Percentiles rank a stretch among this genome's conserved stretches.
phyloP scores from a whole-genome alignment of 1,140 invertebrate species.

The Coptotermes formosanus region DNA sequence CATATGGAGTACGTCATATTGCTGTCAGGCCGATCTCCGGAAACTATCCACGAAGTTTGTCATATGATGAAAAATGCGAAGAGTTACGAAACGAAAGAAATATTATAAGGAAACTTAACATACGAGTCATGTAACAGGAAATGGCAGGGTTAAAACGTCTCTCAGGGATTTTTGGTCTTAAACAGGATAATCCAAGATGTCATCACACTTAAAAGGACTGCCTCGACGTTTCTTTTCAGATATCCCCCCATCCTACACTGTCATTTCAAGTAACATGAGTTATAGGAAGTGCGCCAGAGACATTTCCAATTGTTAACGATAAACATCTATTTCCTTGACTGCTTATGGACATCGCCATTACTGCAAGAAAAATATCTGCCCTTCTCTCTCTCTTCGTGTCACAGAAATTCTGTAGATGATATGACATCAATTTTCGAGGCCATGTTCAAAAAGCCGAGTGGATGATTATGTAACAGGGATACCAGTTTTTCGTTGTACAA shows the following conservation, averaged over 20 bases:
- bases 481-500: not conserved
- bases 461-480: slow-evolving; percentile 4
- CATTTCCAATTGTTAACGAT: slow-evolving; percentile 19
- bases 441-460: not conserved
- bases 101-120: not conserved
- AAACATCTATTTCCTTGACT: slow-evolving; percentile 16
- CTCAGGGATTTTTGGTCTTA: not conserved
- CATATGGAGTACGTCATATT: not conserved
- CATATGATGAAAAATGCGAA: not conserved
- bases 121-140: not conserved
- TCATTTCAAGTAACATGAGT: slow-evolving; percentile 19
- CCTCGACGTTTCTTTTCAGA: not conserved
- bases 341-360: slow-evolving; percentile 18
- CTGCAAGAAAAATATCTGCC: slow-evolving; percentile 3
- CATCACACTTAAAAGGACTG: not conserved
- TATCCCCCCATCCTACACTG: not conserved
- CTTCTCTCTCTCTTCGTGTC: not conserved
- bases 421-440: slow-evolving; percentile 1
- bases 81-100: not conserved
- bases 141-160: not conserved
- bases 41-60: not conserved
- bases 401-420: slow-evolving; percentile 12
- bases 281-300: not conserved
- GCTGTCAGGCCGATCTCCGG: not conserved
- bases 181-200: slow-evolving; percentile 16